A percentile compares a stretch with the other conserved stretches of the same genome.
These are phyloP conservation scores for Verasper variegatus DNA, from an alignment of 2,113 vertebrate genomes.

Conservation along the genomic window DNA sequence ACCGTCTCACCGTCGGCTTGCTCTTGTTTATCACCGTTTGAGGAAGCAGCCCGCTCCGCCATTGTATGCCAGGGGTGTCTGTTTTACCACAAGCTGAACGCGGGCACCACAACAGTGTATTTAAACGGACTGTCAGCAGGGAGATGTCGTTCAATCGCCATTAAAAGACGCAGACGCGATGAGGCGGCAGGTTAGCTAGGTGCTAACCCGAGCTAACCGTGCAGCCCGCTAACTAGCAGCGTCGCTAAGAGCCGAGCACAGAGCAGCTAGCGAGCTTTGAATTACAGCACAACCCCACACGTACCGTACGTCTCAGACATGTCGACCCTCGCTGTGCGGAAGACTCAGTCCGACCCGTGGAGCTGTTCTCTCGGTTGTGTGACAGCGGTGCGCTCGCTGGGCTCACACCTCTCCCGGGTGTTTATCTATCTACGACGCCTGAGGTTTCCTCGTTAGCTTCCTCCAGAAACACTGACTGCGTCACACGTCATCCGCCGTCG, in stretches of 20 bases:
- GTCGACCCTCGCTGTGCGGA: constrained; percentile 68
- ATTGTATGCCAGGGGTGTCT: neutral
- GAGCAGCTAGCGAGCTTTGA: constrained; percentile 30
- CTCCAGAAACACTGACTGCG: constrained; percentile 48
- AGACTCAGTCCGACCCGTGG: constrained; percentile 35
- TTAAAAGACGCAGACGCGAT: neutral
- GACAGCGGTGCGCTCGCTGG: constrained; percentile 27
- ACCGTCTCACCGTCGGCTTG: constrained; percentile 26
- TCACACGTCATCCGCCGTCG: constrained; percentile 47
- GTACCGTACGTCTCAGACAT: constrained; percentile 88
- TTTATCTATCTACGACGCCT: constrained; percentile 60
- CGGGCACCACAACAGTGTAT: fast-evolving
- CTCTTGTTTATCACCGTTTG: neutral
- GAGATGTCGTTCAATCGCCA: neutral
- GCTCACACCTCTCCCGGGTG: constrained; percentile 54
- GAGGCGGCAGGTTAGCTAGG: constrained; percentile 20
- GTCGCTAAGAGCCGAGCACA: constrained; percentile 19
- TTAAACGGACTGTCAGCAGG: neutral
- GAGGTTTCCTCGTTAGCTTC: constrained; percentile 57
- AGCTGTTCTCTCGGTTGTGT: constrained; percentile 21
- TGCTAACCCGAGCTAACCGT: constrained; percentile 26
- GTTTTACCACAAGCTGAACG: neutral
- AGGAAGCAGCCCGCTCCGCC: constrained; percentile 15
- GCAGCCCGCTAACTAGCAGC: constrained; percentile 47
- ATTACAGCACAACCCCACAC: constrained; percentile 36